Percentiles rank a stretch among this genome's conserved stretches.
Conservation (phyloP, 2,113 vertebrate species). For the Epinephelus moara region DNA sequence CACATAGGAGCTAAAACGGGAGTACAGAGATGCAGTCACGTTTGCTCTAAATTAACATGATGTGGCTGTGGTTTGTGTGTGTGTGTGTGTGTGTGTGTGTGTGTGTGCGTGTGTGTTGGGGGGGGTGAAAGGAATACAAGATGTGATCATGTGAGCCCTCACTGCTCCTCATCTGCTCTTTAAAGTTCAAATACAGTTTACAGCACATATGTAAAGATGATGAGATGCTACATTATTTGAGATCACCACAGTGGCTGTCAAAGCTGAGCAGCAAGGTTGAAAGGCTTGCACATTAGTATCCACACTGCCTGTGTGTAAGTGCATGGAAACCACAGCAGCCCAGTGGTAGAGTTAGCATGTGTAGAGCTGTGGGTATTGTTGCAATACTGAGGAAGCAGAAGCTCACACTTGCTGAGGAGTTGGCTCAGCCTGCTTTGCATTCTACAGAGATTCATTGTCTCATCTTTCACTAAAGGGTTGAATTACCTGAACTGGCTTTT, state of each 20-base stretch:
- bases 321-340: not conserved
- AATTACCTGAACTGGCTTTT: too few species aligned
- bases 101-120: not conserved
- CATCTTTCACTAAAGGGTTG: too few species aligned
- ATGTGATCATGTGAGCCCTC: not conserved
- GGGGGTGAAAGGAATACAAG: not conserved
- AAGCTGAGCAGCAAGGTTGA: not conserved
- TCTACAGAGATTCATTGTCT: too few species aligned
- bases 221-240: not conserved
- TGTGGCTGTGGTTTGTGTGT: not conserved
- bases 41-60: slow-evolving; percentile 41
- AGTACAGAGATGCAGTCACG: not conserved
- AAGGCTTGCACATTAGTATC: not conserved
- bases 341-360: not conserved
- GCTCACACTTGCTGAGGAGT: not conserved
- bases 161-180: slow-evolving; percentile 29
- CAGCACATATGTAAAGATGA: not conserved
- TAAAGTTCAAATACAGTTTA: not conserved
- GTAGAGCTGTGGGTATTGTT: not conserved
- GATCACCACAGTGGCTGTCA: not conserved
- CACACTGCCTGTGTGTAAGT: not conserved
- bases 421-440: too few species aligned
- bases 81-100: not conserved
- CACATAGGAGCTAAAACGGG: slow-evolving; percentile 9
- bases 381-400: slow-evolving; percentile 15